Conservation (phyloP, 2,113 vertebrate species). For the Chionodraco myersi region DNA sequence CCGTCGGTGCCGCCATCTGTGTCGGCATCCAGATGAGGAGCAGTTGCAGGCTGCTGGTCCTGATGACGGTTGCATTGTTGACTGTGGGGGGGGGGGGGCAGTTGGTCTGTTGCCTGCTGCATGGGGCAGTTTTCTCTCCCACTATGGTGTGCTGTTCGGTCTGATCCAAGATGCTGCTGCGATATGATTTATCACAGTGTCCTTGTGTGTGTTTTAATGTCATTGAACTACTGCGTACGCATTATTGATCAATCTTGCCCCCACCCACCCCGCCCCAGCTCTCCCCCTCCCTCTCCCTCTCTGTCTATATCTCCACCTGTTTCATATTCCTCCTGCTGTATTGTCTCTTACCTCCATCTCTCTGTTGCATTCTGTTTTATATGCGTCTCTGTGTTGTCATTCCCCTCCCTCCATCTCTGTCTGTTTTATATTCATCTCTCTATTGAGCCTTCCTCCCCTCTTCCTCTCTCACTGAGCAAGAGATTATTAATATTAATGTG, state of each 20-base stretch:
- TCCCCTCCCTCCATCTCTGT: conserved; percentile 65
- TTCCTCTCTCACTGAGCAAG: conserved; percentile 56
- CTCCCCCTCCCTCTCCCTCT: conserved; percentile 17
- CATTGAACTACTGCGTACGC: conserved; percentile 61
- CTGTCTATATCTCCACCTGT: conserved; percentile 52
- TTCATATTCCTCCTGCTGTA: conserved; percentile 69
- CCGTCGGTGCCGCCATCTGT: neutral
- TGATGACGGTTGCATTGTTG: neutral
- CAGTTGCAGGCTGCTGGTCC: neutral
- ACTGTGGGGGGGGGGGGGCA: too few species aligned
- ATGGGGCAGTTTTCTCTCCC: too few species aligned
- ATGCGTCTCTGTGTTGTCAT: conserved; percentile 65
- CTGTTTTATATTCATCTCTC: conserved; percentile 79
- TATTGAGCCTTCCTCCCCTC: conserved; percentile 50
- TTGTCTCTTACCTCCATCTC: conserved; percentile 57
- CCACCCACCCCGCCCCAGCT: conserved; percentile 22
- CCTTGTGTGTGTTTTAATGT: conserved; percentile 77
- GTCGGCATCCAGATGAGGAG: conserved; percentile 4
- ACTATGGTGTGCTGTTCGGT: conserved; percentile 10
- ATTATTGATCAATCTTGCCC: conserved; percentile 72
- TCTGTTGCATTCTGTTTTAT: conserved; percentile 60
- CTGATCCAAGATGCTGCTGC: conserved; percentile 41
- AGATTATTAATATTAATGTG: conserved; percentile 83
- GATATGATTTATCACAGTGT: conserved; percentile 63
- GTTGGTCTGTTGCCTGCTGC: too few species aligned